Evolutionary conservation across 2,888 invertebrate genomes (phyloP), one percentile per base, ranked within the genome.

Genomic region (Gnatocerus cornutus): DNA sequence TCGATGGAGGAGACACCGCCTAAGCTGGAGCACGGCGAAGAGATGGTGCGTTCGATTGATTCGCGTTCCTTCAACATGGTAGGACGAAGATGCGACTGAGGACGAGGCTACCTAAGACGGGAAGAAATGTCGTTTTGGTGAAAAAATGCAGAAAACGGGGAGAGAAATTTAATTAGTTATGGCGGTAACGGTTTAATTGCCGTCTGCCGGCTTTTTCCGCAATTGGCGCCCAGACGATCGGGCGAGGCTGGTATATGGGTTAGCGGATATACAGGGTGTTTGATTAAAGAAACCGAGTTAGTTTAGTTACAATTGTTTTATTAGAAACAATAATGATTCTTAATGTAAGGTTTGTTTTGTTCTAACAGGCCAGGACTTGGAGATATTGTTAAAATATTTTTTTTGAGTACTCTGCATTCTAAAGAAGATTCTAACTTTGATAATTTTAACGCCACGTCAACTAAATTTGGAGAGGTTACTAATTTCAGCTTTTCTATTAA

Each of bases 51-150:
- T 73, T 86, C 85, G 85, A 83, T 87, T 85, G 88, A 86, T 78
- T 90, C 87, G 64, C 91, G 88, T 84, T 92, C 92, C 85, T 92
- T 92, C 85, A 92, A 86, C 92, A 92, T 92, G 72, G 1, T 37
- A 21, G 12, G 6, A 41, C 41, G 41, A 41, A 6, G 41, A 9
- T 21, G 37, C 27, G 37, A 33, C 41, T 58, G 48, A 37, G 13
- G 16, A 13, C 33, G 30, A 29, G 56, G 69, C 59, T 59, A 67
- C 59, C 66, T 67, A 14, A 2, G 13, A 41, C 1, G 2, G 12
- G 43, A 41, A 29, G 33, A 41, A 12, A 33, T 27, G 8, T 12
- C 2, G 1, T 7, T 43, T 43, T 43, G 3, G 1, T 9, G 3
- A 6, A 46, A 29, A 50, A 50, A 50, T 50, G 3, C n/a, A 4